Evolutionary conservation across 2,113 vertebrate species (phyloP), one percentile per base, ranked within the genome.

Genomic region (Pelusios castaneus): DNA sequence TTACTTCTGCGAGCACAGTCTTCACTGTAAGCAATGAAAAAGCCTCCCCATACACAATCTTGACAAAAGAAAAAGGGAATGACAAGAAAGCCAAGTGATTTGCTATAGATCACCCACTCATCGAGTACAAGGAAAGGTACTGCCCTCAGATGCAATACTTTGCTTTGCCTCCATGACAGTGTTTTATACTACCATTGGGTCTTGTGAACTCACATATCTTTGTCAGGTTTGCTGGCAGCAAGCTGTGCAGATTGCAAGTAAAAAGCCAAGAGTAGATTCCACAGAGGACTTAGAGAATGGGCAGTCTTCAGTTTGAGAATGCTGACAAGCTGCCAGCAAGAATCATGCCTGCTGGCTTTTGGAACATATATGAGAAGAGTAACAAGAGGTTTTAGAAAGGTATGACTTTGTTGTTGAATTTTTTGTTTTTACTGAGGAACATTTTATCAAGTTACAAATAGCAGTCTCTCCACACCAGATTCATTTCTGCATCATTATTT

Each of bases 61-160:
- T n/a, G 21, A 56, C 67, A 85, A 49, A 85, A 89, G 31, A 67
- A 82, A 82, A 92, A 63, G 31, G 34, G 34, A n/a, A 70, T 70
- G 34, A 38, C n/a, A 38, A 70, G 63, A 34, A 70, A 70, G 19
- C 19, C 63, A 70, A 38, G 34, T 19, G 34, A 67, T 67, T 38
- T 19, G 34, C 34, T 67, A 4, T 21, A 67, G 63, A 38, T 21
- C 63, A 38, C 43, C 45, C 16, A 3, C 2, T 1, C 51, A n/a
- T 58, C 51, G 17, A 58, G 41, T 2, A 43, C 51, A n/a, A 43
- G 1, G 21, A 58, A 54, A n/a, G 49, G 49, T 80, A 67, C 34
- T 17, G 27, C 27, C 6, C 0, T 51, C 58, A 38, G 34, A 10
- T 12, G 1, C 73, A 27, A 8, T 3, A n/a, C 27, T 70, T 38